Evolutionary conservation across 2,888 invertebrate genomes (phyloP).

Genomic region (Loripinus fragilis): DNA sequence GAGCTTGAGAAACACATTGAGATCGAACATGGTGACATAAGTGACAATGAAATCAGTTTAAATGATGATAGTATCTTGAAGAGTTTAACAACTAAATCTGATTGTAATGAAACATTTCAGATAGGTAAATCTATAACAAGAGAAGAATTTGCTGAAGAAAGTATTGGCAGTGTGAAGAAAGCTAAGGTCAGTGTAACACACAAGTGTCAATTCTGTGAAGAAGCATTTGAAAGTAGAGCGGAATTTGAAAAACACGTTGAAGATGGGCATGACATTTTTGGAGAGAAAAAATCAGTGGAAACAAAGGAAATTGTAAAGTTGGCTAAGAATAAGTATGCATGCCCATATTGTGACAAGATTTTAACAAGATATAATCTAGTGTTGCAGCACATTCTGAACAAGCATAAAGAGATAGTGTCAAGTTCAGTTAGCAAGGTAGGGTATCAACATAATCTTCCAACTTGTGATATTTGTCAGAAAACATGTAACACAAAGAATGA

Average conservation of each 20-base stretch:
- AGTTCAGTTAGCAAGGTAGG: not conserved
- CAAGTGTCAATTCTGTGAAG: slow-evolving; percentile 7
- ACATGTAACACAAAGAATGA: not conserved
- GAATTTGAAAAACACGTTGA: slow-evolving; percentile 2
- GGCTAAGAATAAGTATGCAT: not conserved
- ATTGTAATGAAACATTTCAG: not conserved
- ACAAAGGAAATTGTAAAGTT: not conserved
- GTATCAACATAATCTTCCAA: not conserved
- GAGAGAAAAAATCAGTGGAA: not conserved
- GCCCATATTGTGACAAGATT: not conserved
- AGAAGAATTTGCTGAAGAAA: not conserved
- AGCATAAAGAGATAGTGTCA: not conserved
- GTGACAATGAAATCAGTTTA: slow-evolving; percentile 4
- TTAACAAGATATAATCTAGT: not conserved
- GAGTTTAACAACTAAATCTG: no score
- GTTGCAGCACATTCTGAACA: not conserved
- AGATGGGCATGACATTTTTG: slow-evolving; percentile 1
- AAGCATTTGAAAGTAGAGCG: not conserved
- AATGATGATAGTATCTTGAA: not conserved
- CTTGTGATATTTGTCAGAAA: not conserved
- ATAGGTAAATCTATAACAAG: not conserved
- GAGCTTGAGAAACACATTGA: not conserved
- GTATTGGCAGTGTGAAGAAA: not conserved
- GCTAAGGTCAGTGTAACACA: not conserved
- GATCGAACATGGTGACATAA: not conserved